Evolutionary conservation across 2,797 vertebrate species (phyloP).

Genomic region (Agapornis canus): DNA sequence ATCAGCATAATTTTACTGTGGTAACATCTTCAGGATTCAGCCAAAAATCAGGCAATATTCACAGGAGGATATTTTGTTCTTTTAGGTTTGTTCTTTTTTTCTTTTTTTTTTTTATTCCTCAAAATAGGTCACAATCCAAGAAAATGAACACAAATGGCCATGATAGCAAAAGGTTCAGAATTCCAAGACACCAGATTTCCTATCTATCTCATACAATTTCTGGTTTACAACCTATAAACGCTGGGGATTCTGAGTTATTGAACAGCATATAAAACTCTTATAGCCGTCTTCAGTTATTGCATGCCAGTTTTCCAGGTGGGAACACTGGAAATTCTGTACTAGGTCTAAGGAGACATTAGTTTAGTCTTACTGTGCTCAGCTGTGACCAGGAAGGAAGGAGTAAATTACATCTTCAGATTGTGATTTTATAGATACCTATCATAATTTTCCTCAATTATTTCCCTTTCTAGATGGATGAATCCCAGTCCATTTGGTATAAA

Average conservation of each 20-base stretch:
- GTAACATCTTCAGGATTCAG: background rate
- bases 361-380: background rate
- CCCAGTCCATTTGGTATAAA: background rate
- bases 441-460: background rate
- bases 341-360: background rate
- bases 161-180: background rate
- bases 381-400: background rate
- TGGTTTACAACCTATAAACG: background rate
- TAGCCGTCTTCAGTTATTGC: background rate
- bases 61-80: background rate
- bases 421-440: background rate
- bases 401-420: background rate
- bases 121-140: background rate
- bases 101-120: background rate
- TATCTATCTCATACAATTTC: background rate
- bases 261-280: background rate
- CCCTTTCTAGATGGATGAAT: background rate
- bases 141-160: background rate
- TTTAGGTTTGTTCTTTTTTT: background rate
- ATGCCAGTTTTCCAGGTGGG: background rate
- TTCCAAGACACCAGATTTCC: background rate
- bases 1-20: fast-evolving
- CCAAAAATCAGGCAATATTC: background rate
- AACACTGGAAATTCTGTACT: background rate
- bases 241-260: background rate